phyloP scores from a whole-genome alignment of 1,140 invertebrate genomes.

The Cyclargus thomasi region DNA sequence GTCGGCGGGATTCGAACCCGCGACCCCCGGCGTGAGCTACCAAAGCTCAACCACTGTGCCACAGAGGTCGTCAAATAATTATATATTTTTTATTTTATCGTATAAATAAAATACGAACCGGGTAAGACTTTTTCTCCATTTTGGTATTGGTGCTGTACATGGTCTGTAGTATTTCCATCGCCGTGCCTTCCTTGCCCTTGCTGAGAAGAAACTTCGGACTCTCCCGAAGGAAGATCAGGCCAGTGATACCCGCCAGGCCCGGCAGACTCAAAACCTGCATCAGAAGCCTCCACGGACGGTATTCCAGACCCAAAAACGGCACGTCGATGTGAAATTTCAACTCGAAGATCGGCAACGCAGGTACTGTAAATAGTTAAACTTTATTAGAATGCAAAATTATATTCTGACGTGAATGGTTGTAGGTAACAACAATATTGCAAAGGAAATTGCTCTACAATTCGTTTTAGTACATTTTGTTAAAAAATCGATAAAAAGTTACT shows the following conservation, averaged over 20 bases:
- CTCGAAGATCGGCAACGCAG: constrained; percentile 44
- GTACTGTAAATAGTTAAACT: constrained; percentile 35
- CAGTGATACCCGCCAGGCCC: constrained; percentile 74
- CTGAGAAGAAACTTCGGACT: constrained; percentile 77
- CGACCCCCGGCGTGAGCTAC: no score
- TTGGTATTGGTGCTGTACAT: constrained; percentile 48
- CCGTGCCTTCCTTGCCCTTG: constrained; percentile 50
- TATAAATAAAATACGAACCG: constrained; percentile 31
- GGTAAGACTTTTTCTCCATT: constrained; percentile 31
- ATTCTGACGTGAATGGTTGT: no score
- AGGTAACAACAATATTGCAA: no score
- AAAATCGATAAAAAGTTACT: no score
- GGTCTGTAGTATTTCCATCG: constrained; percentile 43
- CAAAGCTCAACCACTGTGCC: no score
- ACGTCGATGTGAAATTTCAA: constrained; percentile 38
- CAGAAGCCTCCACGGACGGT: constrained; percentile 82
- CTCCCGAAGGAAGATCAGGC: constrained; percentile 75
- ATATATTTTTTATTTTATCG: no score
- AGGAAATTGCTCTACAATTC: no score
- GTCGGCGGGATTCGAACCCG: no score
- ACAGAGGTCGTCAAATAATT: no score
- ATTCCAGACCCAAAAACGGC: constrained; percentile 50
- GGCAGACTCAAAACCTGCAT: constrained; percentile 79
- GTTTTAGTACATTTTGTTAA: no score
- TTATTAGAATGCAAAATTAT: not conserved